Evolutionary conservation across 1,140 invertebrate species (phyloP), one percentile per base, ranked within the genome.

Genomic region (Cotesia vestalis): DNA sequence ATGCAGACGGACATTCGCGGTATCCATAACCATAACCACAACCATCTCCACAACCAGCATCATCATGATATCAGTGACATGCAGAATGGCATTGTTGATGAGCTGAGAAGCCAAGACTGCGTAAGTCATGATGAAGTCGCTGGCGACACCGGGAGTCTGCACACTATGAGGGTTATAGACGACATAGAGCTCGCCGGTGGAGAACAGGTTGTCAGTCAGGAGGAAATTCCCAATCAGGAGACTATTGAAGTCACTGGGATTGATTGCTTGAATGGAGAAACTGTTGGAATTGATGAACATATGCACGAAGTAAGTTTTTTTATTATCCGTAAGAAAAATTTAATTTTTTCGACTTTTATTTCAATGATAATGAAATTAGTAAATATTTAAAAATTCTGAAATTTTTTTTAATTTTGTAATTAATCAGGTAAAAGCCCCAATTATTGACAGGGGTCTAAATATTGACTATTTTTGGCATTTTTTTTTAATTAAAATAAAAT

Each of bases 241-340:
- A 72, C 72, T 35, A 83, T 86, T 12, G 78, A 85, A 77, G 81
- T 85, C 38, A 76, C 80, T 1, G 82, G 74, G 55, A 85, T 87
- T 63, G 82, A 85, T 69, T 83, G 81, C 72, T 78, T 87, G 35
- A 84, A 85, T 74, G 83, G 81, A 0, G 81, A 85, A 75, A 83
- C 84, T 4, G 84, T 83, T 2, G 77, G 81, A 79, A 86, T 86
- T 27, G 78, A 83, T 55, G 78, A 82, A 67, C 83, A 85, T 68
- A 84, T 85, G 36, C 75, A 75, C 73, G 81, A 82, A 72, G 83
- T 83, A 80, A 76, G 27, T 73, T 53, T 46, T 57, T 5, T 27
- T 38, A 17, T 51, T 12, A 40, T 60, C 17, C 0, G 17, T 17
- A 17, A 17, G 17, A 17, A 1, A 17, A 17, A 17, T 17, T 17